Evolutionary conservation across 2,888 invertebrate genomes (phyloP).

Genomic region (Melipona beecheii): DNA sequence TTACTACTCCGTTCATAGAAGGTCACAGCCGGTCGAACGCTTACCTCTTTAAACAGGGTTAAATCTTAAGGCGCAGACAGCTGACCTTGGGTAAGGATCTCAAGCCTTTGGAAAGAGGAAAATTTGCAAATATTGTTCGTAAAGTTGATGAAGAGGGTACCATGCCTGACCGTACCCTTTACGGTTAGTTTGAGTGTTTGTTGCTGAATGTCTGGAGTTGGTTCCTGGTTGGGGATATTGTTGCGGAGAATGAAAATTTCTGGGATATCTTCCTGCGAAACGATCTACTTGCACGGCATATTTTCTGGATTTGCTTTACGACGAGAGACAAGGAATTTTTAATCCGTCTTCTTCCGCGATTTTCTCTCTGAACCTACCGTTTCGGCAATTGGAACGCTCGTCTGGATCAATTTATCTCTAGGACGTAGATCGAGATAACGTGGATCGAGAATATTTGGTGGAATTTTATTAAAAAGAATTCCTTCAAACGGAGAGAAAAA

Average conservation of each 20-base stretch:
- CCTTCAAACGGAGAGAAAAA: too few species aligned
- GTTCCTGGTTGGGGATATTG: slow-evolving; percentile 15
- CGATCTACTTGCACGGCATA: neutral
- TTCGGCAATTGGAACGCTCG: neutral
- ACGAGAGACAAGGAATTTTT: neutral
- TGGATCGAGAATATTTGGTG: too few species aligned
- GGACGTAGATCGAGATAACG: too few species aligned
- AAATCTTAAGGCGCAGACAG: slow-evolving; percentile 79
- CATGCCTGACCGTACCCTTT: slow-evolving; percentile 63
- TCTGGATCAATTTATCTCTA: too few species aligned
- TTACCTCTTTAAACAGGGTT: slow-evolving; percentile 82
- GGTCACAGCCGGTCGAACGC: slow-evolving; percentile 59
- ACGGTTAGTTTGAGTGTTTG: slow-evolving; percentile 38
- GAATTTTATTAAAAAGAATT: too few species aligned
- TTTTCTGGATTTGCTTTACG: fast-evolving
- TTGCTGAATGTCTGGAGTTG: slow-evolving; percentile 28
- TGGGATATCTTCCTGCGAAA: neutral
- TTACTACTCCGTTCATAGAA: slow-evolving; percentile 61
- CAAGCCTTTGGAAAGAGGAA: slow-evolving; percentile 78
- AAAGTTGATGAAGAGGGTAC: slow-evolving; percentile 75
- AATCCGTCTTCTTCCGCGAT: too few species aligned
- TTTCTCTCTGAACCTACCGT: neutral
- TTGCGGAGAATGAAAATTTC: too few species aligned
- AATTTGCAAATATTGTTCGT: slow-evolving; percentile 79
- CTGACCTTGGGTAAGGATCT: slow-evolving; percentile 68